Evolutionary conservation across 1,140 invertebrate species (phyloP).

Genomic region (Solen grandis): DNA sequence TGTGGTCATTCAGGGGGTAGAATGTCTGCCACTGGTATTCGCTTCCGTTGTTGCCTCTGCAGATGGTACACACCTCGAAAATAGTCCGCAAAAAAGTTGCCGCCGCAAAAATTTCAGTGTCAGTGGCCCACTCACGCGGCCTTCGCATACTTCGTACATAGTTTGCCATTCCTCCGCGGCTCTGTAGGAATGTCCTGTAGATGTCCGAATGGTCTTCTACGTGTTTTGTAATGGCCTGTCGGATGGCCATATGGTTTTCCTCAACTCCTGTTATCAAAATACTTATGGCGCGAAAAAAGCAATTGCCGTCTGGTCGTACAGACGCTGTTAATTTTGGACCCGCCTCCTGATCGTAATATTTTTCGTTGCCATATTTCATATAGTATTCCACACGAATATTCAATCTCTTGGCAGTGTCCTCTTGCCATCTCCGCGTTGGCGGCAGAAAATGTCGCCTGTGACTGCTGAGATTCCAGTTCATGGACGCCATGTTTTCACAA

Average conservation of each 20-base stretch:
- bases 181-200: slow-evolving; percentile 63
- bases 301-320: slow-evolving; percentile 60
- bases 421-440: slow-evolving; percentile 53
- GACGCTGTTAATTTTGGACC: slow-evolving; percentile 57
- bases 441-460: slow-evolving; percentile 40
- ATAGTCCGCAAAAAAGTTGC: slow-evolving; percentile 63
- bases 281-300: slow-evolving; percentile 66
- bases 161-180: slow-evolving; percentile 64
- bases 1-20: slow-evolving; percentile 58
- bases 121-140: slow-evolving; percentile 66
- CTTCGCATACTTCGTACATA: slow-evolving; percentile 61
- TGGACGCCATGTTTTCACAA: neutral
- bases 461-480: neutral
- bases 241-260: slow-evolving; percentile 59
- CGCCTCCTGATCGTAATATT: slow-evolving; percentile 53
- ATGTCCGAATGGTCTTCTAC: slow-evolving; percentile 63
- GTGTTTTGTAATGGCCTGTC: slow-evolving; percentile 59
- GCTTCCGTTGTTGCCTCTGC: slow-evolving; percentile 25
- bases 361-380: slow-evolving; percentile 46
- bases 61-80: slow-evolving; percentile 62
- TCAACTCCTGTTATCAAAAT: slow-evolving; percentile 61
- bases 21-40: slow-evolving; percentile 68
- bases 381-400: slow-evolving; percentile 47
- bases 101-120: slow-evolving; percentile 64
- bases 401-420: slow-evolving; percentile 44